phyloP scores from a whole-genome alignment of 2,888 invertebrate species.

The Chydorus sphaericus region DNA sequence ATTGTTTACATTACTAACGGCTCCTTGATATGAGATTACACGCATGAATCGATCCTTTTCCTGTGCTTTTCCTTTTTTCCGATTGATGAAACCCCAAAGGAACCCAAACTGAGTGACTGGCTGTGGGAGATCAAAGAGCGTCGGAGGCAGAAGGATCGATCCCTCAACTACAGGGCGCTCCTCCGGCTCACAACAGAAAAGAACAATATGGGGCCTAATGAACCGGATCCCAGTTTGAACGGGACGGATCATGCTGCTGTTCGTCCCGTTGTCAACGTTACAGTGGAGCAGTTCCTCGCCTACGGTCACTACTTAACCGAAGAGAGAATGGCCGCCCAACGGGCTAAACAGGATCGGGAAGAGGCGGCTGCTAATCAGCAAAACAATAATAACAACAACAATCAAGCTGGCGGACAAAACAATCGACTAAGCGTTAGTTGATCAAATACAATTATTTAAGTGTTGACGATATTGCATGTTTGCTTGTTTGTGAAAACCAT shows the following conservation, averaged over 20 bases:
- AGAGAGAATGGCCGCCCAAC: background rate
- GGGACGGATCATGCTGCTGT: background rate
- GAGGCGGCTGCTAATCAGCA: background rate
- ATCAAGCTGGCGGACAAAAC: too few relatives aligned
- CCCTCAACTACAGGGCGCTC: slow-evolving; percentile 18
- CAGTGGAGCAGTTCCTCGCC: slow-evolving; percentile 19
- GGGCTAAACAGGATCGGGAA: background rate
- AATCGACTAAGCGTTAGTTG: background rate
- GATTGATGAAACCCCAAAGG: slow-evolving; percentile 32
- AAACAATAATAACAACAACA: too few relatives aligned
- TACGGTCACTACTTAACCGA: slow-evolving; percentile 18
- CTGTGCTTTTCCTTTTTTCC: background rate
- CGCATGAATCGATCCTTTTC: too few relatives aligned
- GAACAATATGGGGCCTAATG: background rate
- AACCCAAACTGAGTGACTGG: slow-evolving; percentile 81
- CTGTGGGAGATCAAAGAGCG: slow-evolving; percentile 72
- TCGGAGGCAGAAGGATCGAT: slow-evolving; percentile 56
- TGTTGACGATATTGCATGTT: background rate
- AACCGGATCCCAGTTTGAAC: background rate
- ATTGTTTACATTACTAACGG: too few relatives aligned
- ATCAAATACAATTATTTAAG: background rate
- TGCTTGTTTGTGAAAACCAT: background rate
- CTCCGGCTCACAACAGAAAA: slow-evolving; percentile 4
- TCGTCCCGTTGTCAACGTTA: background rate
- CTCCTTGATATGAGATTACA: too few relatives aligned